These are phyloP conservation scores for Peromyscus attwateri DNA, from an alignment of 2,797 vertebrate species.

Conservation along the genomic window DNA sequence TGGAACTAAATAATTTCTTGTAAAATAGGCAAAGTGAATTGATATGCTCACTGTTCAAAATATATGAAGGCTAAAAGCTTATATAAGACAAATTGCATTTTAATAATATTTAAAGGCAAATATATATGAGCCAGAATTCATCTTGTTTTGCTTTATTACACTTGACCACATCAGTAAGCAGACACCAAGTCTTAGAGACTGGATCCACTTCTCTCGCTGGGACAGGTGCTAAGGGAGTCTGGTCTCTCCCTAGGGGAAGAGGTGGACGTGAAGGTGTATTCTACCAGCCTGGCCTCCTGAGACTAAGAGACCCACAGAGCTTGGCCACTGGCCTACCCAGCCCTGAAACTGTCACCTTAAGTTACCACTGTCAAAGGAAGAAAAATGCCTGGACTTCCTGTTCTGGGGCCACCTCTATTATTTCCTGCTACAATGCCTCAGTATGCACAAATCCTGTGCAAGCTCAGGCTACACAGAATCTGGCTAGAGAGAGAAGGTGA, in stretches of 20 bases:
- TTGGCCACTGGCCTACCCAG: not conserved
- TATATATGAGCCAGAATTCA: conserved; percentile 11
- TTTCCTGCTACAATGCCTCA: not conserved
- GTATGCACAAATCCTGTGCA: not conserved
- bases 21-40: conserved; percentile 12
- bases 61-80: conserved; percentile 4
- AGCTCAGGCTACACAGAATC: not conserved
- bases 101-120: conserved; percentile 52
- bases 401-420: not conserved
- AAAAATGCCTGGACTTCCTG: not conserved
- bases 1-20: conserved; percentile 20
- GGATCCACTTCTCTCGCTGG: not conserved
- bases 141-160: conserved; percentile 54
- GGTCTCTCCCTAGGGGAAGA: not conserved
- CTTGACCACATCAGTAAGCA: not conserved
- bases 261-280: not conserved
- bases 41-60: not conserved
- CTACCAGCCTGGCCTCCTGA: not conserved
- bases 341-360: conserved; percentile 10
- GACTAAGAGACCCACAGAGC: not conserved
- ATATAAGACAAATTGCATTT: conserved; percentile 27
- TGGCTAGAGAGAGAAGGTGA: no score
- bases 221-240: not conserved
- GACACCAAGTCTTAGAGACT: not conserved
- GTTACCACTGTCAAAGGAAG: not conserved